Percentiles rank a stretch among this genome's conserved stretches.
Conservation (phyloP, 1,140 invertebrate species). For the Conus ventricosus region DNA sequence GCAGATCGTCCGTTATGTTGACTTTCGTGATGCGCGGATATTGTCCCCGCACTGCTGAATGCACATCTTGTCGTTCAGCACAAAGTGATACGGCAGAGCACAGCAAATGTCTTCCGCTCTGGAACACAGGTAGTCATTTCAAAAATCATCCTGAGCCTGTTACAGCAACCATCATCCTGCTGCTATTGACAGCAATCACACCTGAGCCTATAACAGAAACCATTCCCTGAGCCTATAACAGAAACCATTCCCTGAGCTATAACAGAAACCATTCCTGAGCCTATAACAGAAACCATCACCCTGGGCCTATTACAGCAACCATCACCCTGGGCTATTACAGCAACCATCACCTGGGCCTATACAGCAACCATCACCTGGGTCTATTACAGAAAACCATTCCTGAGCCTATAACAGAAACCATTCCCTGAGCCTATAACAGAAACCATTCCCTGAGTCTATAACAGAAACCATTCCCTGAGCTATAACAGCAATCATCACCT, state of each 20-base stretch:
- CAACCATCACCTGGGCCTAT: too few relatives aligned
- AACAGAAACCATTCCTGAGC: too few relatives aligned
- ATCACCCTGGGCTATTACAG: too few relatives aligned
- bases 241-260: neutral
- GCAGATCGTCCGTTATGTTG: neutral
- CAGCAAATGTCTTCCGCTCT: slow-evolving; percentile 31
- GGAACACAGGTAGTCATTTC: too few relatives aligned
- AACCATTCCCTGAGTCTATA: neutral
- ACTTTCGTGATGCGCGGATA: slow-evolving; percentile 28
- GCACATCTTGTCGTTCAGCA: slow-evolving; percentile 38
- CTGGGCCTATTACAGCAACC: too few relatives aligned
- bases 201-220: neutral
- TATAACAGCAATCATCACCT: too few relatives aligned
- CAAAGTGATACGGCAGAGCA: slow-evolving; percentile 45
- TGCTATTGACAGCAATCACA: neutral
- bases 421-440: too few relatives aligned
- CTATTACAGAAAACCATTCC: too few relatives aligned
- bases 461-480: neutral
- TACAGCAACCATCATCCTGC: neutral
- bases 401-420: too few relatives aligned
- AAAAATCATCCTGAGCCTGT: neutral
- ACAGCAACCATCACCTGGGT: too few relatives aligned
- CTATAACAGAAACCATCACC: too few relatives aligned
- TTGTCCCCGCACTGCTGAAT: slow-evolving; percentile 36
- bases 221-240: neutral